A percentile compares a stretch with the other conserved stretches of the same genome.
phyloP scores from a whole-genome alignment of 2,113 vertebrate genomes.

The Rhinichthys klamathensis region DNA sequence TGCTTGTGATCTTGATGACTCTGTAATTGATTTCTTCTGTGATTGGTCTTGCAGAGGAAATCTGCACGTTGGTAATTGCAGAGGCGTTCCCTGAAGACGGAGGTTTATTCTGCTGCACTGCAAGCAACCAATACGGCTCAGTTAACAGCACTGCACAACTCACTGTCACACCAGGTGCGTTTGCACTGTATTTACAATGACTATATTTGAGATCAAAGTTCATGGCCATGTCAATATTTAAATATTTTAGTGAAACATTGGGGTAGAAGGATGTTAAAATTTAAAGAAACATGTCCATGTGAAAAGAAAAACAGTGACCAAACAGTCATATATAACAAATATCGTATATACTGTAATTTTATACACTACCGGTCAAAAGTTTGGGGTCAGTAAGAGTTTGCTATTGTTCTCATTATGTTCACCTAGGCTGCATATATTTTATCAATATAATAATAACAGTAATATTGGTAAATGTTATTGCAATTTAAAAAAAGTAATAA shows the following conservation, averaged over 20 bases:
- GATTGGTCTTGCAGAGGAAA: conserved; percentile 84
- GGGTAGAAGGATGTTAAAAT: neutral
- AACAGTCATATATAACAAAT: neutral
- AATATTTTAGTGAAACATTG: neutral
- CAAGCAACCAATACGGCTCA: conserved; percentile 85
- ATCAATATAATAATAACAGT: neutral
- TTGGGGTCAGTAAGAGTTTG: neutral
- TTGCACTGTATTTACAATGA: neutral
- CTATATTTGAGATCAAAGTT: neutral
- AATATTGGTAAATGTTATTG: neutral
- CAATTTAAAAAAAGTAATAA: neutral
- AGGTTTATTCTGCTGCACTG: conserved; percentile 88
- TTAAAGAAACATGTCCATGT: neutral
- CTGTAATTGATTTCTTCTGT: conserved; percentile 17
- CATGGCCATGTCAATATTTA: neutral
- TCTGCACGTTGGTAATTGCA: conserved; percentile 95
- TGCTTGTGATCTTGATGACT: neutral
- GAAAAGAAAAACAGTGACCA: neutral
- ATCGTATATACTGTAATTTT: neutral
- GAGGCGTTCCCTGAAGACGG: conserved; percentile 97
- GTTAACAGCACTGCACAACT: conserved; percentile 86
- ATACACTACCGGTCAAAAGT: neutral
- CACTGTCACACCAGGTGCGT: conserved; percentile 83
- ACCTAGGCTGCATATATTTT: neutral
- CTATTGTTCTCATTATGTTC: neutral